phyloP scores from a whole-genome alignment of 2,797 vertebrate genomes.

The Rhinoraja longicauda region DNA sequence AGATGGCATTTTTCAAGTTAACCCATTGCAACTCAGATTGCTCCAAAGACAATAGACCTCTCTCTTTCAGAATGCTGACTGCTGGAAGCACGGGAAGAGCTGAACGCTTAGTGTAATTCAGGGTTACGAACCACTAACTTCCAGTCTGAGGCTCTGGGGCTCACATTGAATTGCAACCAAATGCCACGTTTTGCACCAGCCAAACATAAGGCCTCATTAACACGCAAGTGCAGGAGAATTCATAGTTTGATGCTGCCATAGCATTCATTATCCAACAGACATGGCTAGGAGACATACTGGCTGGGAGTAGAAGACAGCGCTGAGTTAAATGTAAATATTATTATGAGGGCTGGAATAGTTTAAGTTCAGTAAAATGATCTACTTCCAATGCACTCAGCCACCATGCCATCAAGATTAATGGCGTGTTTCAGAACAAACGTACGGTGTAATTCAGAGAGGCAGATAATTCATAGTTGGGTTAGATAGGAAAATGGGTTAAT shows the following conservation, averaged over 20 bases:
- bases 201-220: constrained; percentile 21
- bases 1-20: not conserved
- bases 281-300: not conserved
- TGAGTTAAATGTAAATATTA: not conserved
- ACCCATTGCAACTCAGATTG: not conserved
- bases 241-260: not conserved
- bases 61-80: constrained; percentile 6
- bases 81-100: constrained; percentile 3
- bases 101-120: constrained; percentile 2
- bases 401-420: not conserved
- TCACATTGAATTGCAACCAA: not conserved
- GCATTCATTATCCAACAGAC: constrained; percentile 27
- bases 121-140: constrained; percentile 19
- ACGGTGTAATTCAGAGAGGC: not conserved
- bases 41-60: not conserved
- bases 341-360: not conserved
- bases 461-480: not conserved
- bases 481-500: not conserved
- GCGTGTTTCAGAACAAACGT: not conserved
- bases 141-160: not conserved
- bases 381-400: not conserved
- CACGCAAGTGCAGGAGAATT: not conserved
- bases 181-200: not conserved
- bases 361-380: not conserved
- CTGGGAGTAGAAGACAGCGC: not conserved